Evolutionary conservation across 2,113 vertebrate genomes (phyloP).

Genomic region (Argyrosomus japonicus): DNA sequence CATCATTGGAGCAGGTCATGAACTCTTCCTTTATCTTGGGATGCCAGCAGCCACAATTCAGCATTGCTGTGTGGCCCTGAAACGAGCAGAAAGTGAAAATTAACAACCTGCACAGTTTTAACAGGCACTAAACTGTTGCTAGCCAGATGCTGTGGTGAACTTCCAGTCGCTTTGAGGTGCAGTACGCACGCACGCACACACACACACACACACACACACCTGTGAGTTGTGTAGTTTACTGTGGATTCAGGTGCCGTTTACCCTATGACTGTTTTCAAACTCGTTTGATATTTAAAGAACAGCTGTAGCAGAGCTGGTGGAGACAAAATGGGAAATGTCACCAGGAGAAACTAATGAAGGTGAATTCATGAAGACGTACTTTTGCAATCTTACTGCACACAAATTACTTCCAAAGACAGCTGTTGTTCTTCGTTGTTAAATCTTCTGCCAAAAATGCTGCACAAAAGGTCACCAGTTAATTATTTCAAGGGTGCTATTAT

Average conservation of each 20-base stretch:
- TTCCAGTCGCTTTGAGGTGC: not conserved
- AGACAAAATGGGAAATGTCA: slow-evolving; percentile 13
- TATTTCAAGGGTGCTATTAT: not conserved
- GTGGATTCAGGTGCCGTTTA: slow-evolving; percentile 4
- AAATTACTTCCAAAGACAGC: slow-evolving; percentile 34
- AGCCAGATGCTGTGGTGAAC: not conserved
- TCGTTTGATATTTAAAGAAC: slow-evolving; percentile 10
- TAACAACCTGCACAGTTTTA: slow-evolving; percentile 14
- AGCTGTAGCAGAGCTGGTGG: not conserved
- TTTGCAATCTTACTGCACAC: not conserved
- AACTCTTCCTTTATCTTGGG: slow-evolving; percentile 99
- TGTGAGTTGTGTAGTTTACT: slow-evolving; percentile 2
- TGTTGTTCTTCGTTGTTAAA: slow-evolving; percentile 32
- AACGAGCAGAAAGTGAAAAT: slow-evolving; percentile 45
- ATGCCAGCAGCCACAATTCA: slow-evolving; percentile 97
- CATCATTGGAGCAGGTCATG: slow-evolving; percentile 98
- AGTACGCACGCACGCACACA: not conserved
- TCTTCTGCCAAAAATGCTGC: not conserved
- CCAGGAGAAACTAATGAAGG: slow-evolving; percentile 16
- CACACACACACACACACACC: not conserved
- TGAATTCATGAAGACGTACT: not conserved
- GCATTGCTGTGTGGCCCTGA: slow-evolving; percentile 98
- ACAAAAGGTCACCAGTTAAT: slow-evolving; percentile 25
- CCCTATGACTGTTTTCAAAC: slow-evolving; percentile 26
- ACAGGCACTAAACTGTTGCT: slow-evolving; percentile 4